Evolutionary conservation across 2,797 vertebrate species (phyloP).

Genomic region (Microhierax caerulescens): DNA sequence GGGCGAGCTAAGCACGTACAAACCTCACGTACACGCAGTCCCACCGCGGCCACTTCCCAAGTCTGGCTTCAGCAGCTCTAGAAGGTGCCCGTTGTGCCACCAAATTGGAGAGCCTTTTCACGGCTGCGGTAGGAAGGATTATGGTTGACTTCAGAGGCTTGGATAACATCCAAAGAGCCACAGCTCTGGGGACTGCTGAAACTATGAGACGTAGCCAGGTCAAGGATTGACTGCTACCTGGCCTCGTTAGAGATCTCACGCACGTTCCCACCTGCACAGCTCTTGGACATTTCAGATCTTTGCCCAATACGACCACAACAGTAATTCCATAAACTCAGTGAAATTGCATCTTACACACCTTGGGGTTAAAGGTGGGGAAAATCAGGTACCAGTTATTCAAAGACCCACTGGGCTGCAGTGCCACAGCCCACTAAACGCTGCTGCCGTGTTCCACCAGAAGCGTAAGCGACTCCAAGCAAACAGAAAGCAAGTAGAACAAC

Average conservation of each 20-base stretch:
- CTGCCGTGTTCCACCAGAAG: background rate
- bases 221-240: slow-evolving; percentile 23
- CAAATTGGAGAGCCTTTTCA: background rate
- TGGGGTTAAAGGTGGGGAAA: background rate
- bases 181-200: slow-evolving; percentile 35
- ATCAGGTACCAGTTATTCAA: background rate
- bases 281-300: background rate
- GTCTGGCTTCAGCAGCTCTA: background rate
- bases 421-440: background rate
- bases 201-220: slow-evolving; percentile 20
- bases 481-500: background rate
- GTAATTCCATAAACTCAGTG: background rate
- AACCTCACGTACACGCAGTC: background rate
- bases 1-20: background rate
- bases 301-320: background rate
- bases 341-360: background rate
- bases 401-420: background rate
- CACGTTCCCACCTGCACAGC: background rate
- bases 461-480: background rate
- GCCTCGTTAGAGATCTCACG: background rate
- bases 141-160: slow-evolving; percentile 40
- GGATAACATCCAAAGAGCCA: background rate
- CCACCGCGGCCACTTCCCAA: background rate
- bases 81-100: background rate
- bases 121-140: background rate